Evolutionary conservation across 2,888 invertebrate species (phyloP).

Genomic region (Aphodius granarius): DNA sequence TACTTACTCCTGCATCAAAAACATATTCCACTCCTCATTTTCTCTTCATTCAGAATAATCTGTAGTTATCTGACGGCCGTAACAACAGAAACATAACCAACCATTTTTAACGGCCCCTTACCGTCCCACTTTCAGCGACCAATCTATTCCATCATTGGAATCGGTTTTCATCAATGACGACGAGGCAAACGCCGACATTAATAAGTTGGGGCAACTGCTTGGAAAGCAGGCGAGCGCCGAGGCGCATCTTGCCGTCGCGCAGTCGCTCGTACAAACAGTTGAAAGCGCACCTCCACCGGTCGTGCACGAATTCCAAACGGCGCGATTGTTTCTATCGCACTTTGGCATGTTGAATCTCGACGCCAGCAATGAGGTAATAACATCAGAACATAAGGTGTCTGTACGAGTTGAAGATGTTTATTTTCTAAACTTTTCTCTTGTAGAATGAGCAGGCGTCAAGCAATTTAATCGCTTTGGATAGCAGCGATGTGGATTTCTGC

Average conservation of each 20-base stretch:
- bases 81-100: too few species aligned
- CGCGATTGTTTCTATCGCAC: conserved; percentile 91
- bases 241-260: conserved; percentile 41
- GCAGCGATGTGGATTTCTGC: conserved; percentile 69
- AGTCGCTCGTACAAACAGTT: conserved; percentile 57
- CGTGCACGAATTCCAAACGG: conserved; percentile 93
- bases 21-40: too few species aligned
- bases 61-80: too few species aligned
- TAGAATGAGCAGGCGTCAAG: conserved; percentile 28
- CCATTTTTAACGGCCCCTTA: too few species aligned
- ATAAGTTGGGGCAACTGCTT: conserved; percentile 71
- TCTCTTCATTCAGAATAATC: too few species aligned
- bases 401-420: too few species aligned
- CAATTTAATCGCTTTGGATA: conserved; percentile 73
- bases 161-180: conserved; percentile 66
- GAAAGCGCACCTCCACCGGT: conserved; percentile 81
- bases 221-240: conserved; percentile 66
- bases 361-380: conserved; percentile 54
- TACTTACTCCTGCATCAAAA: too few species aligned
- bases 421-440: neutral
- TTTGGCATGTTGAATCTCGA: conserved; percentile 84
- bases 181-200: conserved; percentile 55
- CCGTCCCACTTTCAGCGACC: conserved; percentile 77
- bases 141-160: conserved; percentile 87
- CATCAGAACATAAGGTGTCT: too few species aligned